Base-by-base conservation (phyloP, 1,140 invertebrate species). In the Dinoponera quadriceps region DNA sequence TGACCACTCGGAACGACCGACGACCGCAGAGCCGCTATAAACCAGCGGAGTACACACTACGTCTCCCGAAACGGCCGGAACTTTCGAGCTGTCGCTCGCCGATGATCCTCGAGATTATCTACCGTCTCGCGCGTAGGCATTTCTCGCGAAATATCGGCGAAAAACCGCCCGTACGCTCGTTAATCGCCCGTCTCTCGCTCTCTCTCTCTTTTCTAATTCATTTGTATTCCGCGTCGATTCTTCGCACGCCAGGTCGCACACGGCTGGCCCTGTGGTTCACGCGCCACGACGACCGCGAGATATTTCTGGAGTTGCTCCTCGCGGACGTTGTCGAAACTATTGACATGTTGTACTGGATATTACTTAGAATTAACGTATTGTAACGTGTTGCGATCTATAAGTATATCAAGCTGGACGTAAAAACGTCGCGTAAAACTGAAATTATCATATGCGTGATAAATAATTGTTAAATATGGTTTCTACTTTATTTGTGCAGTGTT, bases 11-110 rank as follows among this genome's bases (percentile, higher is more conserved):
- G 73, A 85, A 73, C 33, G n/a, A n/a, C 60, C 65, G 68, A 54
- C 55, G 83, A 83, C 80, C 80, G 59, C 84, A 88, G 74, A 74
- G 49, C 51, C n/a, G 60, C 83, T 81, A 80, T 88, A 88, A 88
- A 88, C 87, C 75, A 88, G 44, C 55, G 44, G 51, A 55, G 72
- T 77, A 66, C 83, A 57, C 59, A 38, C 84, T 71, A 80, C 75
- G 75, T 80, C 65, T 69, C 18, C 72, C 57, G 49, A 57, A 75
- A 63, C 48, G 59, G 59, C 48, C 81, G 29, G 63, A 87, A 81
- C 60, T 87, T 82, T 78, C 63, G 44, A 55, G 68, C 51, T 44
- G 65, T 57, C 63, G n/a, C 63, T 1, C 48, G 3, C 57, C 22
- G 44, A 77, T 49, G 55, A 57, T 22, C 29, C 20, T 48, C 73